Conservation (phyloP, 2,797 vertebrate species). For the Acanthiza pusilla region DNA sequence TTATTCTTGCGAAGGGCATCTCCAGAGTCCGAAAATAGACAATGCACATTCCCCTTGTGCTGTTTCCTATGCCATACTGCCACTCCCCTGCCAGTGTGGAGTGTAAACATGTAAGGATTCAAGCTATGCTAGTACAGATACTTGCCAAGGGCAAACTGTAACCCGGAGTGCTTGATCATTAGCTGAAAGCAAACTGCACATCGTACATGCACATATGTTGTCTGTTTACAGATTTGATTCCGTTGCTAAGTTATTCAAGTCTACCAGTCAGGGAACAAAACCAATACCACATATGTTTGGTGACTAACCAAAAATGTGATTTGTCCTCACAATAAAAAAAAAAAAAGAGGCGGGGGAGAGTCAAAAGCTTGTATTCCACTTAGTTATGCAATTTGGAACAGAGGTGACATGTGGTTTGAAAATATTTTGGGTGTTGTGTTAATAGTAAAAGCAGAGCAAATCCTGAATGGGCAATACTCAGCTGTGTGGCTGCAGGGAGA, state of each 20-base stretch:
- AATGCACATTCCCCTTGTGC: not conserved
- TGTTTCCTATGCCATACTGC: constrained; percentile 15
- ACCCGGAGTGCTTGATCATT: constrained; percentile 57
- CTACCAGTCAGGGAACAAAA: constrained; percentile 49
- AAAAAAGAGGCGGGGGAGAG: accelerated
- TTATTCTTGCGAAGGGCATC: not conserved
- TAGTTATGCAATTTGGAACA: not conserved
- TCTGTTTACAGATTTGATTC: constrained; percentile 51
- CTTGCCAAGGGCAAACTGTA: constrained; percentile 61
- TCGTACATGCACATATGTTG: constrained; percentile 34
- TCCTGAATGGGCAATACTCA: not conserved
- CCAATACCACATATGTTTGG: constrained; percentile 16
- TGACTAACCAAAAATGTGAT: not conserved
- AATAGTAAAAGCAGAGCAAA: not conserved
- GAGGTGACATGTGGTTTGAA: not conserved
- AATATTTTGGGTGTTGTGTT: constrained; percentile 2
- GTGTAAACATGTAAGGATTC: constrained; percentile 34
- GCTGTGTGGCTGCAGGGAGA: constrained; percentile 5
- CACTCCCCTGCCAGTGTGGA: constrained; percentile 1
- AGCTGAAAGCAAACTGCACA: constrained; percentile 55
- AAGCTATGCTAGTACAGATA: constrained; percentile 33
- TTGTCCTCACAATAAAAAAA: not conserved
- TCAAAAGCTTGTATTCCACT: not conserved
- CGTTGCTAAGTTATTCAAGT: constrained; percentile 59
- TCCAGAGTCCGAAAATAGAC: not conserved